Evolutionary conservation across 1,140 invertebrate genomes (phyloP), one percentile per base, ranked within the genome.

Genomic region (Frieseomelitta varia): DNA sequence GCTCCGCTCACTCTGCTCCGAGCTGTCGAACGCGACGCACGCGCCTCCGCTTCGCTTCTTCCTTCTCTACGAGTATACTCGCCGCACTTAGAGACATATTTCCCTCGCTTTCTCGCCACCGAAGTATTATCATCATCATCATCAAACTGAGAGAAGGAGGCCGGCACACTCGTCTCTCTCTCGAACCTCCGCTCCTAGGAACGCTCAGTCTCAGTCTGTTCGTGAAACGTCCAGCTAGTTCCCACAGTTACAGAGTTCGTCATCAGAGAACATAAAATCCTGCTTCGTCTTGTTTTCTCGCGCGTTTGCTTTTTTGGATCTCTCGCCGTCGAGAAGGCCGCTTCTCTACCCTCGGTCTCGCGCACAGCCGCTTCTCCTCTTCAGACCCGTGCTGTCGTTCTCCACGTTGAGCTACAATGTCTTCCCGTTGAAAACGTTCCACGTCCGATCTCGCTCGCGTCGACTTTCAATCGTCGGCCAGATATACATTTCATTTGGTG

Each of bases 1-100:
- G 78, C 79, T 77, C 82, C 86, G 87, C 87, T 92, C 92, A 93
- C 89, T 93, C 90, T 91, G 92, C 92, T 90, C 89, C 87, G 91
- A 92, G 89, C 92, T 91, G 93, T 90, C 88, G 90, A 93, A 91
- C 92, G 91, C 85, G 88, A 87, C 84, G 85, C 86, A 87, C 90
- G 88, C 87, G 87, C 55, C 56, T 83, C 63, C 78, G 78, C 79
- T 75, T 84, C 77, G 65, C 82, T 84, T 85, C 83, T 27, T 74
- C 21, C 63, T 63, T 39, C 55, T 53, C 56, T 34, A 24, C 79
- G 69, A 85, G 78, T 81, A 69, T 30, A 69, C 47, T 27, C 58
- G 53, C 58, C 74, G 24, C 79, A 47, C 27, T 53, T 39, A 27
- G 51, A 55, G 24, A 15, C 65, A 61, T 79, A 68, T 82, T 79